A percentile compares a stretch with the other conserved stretches of the same genome.
Evolutionary conservation across 1,140 invertebrate genomes (phyloP).

Genomic region (Tetraneura akinire): DNA sequence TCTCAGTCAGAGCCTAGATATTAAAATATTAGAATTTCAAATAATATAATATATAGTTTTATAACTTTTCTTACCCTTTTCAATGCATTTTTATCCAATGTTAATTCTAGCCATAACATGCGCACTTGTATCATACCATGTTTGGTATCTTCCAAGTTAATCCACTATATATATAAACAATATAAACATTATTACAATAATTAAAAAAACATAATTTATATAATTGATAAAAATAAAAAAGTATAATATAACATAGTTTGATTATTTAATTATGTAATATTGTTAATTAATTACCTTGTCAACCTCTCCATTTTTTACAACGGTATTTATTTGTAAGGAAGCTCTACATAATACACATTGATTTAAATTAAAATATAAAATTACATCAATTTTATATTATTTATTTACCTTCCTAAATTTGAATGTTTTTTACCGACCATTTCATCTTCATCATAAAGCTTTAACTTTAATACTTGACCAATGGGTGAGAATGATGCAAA

Average conservation of each 20-base stretch:
- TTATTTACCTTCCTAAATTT: constrained; percentile 47
- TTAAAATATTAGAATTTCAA: constrained; percentile 51
- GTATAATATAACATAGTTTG: too few species aligned
- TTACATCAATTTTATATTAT: neutral
- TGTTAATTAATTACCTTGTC: constrained; percentile 65
- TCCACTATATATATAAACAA: constrained; percentile 70
- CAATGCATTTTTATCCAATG: constrained; percentile 71
- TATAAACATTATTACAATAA: constrained; percentile 19
- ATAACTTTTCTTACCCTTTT: constrained; percentile 67
- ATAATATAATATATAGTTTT: neutral
- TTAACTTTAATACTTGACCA: constrained; percentile 33
- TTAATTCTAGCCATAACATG: constrained; percentile 83
- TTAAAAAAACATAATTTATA: too few species aligned
- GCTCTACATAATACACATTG: constrained; percentile 60
- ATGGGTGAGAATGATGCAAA: constrained; percentile 42
- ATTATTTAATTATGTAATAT: too few species aligned
- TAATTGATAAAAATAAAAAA: too few species aligned
- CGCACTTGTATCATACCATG: constrained; percentile 88
- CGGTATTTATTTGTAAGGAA: constrained; percentile 69
- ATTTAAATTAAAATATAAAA: constrained; percentile 24
- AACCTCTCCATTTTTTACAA: constrained; percentile 68
- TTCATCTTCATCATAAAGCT: constrained; percentile 51
- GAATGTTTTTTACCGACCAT: constrained; percentile 50
- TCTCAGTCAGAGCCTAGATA: constrained; percentile 72
- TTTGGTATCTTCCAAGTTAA: constrained; percentile 89